Evolutionary conservation across 1,140 invertebrate genomes (phyloP), one percentile per base, ranked within the genome.

Genomic region (Dreissena rostriformis): DNA sequence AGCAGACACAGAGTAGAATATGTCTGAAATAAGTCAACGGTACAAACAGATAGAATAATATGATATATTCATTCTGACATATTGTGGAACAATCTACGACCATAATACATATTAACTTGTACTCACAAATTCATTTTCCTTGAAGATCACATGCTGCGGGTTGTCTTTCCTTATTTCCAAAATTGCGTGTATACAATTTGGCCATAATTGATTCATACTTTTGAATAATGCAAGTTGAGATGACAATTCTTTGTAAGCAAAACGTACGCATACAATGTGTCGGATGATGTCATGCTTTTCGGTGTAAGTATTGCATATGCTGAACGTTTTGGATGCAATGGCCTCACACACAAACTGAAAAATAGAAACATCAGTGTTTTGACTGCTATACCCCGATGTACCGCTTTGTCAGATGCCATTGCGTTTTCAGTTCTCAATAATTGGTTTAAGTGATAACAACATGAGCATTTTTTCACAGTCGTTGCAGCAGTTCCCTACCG

Each of bases 61-160:
- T 19, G 2, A 61, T 61, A 61, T n/a, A 61, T n/a, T 6, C 57
- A 61, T 61, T 61, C 17, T 61, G 22, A 61, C 12, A 61, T 61
- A 4, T n/a, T 24, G 22, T 61, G 2, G 17, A 61, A 24, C 22
- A 19, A 61, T 61, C 17, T 61, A 61, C 22, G 17, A 61, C 17
- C 2, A 24, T 6, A 24, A n/a, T 61, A n/a, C 22, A 61, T 61
- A 73, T 55, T 51, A 17, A 61, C 26, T 17, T n/a, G 53, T 39
- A 84, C 66, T 77, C 77, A 84, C 82, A 77, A 84, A 84, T 49
- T 84, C 67, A 11, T 71, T 51, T n/a, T 77, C 67, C 17, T 70
- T 72, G 53, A 84, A 71, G 65, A 84, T 70, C 22, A 77, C 70
- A 53, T 84, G 82, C 6, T 84, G 66, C 22, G 82, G 73, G 4